Evolutionary conservation across 2,888 invertebrate genomes (phyloP).

Genomic region (Sussaba pulchella): DNA sequence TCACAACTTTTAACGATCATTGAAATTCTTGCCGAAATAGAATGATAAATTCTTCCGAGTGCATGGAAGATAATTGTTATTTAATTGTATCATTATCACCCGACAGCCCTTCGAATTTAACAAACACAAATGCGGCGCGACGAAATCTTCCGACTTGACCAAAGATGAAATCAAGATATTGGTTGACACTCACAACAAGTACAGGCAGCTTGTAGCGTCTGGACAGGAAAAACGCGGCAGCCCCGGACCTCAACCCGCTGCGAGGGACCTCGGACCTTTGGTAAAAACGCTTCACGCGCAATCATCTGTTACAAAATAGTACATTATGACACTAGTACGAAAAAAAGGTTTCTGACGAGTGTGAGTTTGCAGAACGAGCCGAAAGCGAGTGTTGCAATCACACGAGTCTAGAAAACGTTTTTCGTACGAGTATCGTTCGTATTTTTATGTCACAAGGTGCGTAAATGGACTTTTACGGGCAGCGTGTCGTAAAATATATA

Average conservation of each 20-base stretch:
- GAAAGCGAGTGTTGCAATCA: too few relatives aligned
- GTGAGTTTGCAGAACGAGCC: too few relatives aligned
- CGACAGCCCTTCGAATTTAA: too few relatives aligned
- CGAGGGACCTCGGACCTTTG: conserved; percentile 50
- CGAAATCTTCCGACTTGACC: conserved; percentile 55
- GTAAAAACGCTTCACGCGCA: conserved; percentile 35
- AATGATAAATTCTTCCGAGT: too few relatives aligned
- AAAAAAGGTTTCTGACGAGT: neutral
- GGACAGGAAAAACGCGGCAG: conserved; percentile 69
- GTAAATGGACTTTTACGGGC: too few relatives aligned
- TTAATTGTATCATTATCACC: too few relatives aligned
- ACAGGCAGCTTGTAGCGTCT: conserved; percentile 61
- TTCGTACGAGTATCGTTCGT: too few relatives aligned
- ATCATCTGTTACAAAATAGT: neutral
- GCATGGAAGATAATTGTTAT: too few relatives aligned
- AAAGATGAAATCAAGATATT: conserved; percentile 59
- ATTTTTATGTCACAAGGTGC: too few relatives aligned
- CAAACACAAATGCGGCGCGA: neutral
- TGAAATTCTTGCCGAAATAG: too few relatives aligned
- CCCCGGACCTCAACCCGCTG: conserved; percentile 71
- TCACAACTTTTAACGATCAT: neutral
- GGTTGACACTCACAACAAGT: conserved; percentile 66
- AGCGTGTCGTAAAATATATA: too few relatives aligned
- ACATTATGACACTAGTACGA: neutral
- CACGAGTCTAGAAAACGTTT: too few relatives aligned